These are phyloP conservation scores for Zootoca vivipara DNA, from an alignment of 2,113 vertebrate species.

Conservation along the genomic window DNA sequence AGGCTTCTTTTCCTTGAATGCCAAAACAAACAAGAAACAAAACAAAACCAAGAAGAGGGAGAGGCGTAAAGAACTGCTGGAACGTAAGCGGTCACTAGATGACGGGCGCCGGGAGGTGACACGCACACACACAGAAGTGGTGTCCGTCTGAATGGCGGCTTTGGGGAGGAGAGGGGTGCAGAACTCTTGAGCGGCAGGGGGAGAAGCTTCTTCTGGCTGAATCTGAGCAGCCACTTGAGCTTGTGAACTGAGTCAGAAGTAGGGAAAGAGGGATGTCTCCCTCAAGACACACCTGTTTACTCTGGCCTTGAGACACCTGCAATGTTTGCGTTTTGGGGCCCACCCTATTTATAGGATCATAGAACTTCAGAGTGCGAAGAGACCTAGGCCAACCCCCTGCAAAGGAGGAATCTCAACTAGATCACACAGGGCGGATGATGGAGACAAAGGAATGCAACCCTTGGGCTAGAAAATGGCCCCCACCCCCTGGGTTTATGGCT, in stretches of 20 bases:
- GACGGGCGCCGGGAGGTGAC: neutral
- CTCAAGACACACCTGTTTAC: too few relatives aligned
- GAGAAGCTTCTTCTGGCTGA: too few relatives aligned
- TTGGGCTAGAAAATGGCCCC: too few relatives aligned
- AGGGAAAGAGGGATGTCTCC: neutral
- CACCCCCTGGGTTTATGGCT: too few relatives aligned
- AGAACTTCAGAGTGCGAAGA: too few relatives aligned
- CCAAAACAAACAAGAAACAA: conserved; percentile 65
- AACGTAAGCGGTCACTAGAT: conserved; percentile 28
- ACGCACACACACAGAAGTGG: neutral
- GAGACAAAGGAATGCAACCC: too few relatives aligned
- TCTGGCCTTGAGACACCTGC: too few relatives aligned
- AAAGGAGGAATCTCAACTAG: too few relatives aligned
- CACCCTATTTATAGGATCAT: too few relatives aligned
- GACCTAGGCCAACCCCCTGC: too few relatives aligned
- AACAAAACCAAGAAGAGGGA: conserved; percentile 76
- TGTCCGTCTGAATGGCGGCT: neutral
- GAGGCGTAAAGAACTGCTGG: conserved; percentile 65
- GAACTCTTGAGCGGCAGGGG: neutral
- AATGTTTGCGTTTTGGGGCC: too few relatives aligned
- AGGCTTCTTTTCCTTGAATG: conserved; percentile 92
- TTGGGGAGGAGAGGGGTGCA: neutral
- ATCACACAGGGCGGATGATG: too few relatives aligned
- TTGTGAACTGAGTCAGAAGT: neutral
- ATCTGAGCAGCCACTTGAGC: neutral